These are phyloP conservation scores for Anadara kagoshimensis DNA, from an alignment of 1,140 invertebrate species.

Conservation along the genomic window DNA sequence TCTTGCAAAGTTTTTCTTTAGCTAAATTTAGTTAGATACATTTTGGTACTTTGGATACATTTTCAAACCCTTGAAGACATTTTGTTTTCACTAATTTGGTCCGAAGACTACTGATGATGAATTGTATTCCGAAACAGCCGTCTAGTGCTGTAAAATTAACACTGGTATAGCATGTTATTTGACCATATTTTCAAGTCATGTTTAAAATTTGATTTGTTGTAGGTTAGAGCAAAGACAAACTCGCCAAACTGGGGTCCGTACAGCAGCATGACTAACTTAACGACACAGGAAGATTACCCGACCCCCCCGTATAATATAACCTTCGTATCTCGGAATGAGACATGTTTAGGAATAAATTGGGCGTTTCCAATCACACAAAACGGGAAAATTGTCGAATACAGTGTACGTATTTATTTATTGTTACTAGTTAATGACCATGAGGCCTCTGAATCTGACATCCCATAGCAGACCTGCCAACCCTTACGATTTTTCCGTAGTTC, in stretches of 20 bases:
- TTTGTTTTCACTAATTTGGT: no score
- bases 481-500: no score
- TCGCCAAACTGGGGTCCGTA: constrained; percentile 43
- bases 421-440: not conserved
- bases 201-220: not conserved
- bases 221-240: constrained; percentile 59
- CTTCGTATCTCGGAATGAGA: constrained; percentile 38
- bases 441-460: not conserved
- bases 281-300: constrained; percentile 50
- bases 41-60: no score
- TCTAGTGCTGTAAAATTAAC: not conserved
- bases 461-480: no score
- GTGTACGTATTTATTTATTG: constrained; percentile 34
- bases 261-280: constrained; percentile 22
- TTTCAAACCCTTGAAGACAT: no score
- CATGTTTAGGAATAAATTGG: constrained; percentile 62
- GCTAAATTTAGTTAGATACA: not conserved
- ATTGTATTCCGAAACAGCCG: no score
- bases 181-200: not conserved
- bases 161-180: not conserved
- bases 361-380: constrained; percentile 37
- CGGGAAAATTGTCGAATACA: constrained; percentile 52
- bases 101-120: no score
- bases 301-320: constrained; percentile 36
- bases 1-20: not conserved